A percentile compares a stretch with the other conserved stretches of the same genome.
phyloP scores from a whole-genome alignment of 2,113 vertebrate species.

The Pluvialis apricaria region DNA sequence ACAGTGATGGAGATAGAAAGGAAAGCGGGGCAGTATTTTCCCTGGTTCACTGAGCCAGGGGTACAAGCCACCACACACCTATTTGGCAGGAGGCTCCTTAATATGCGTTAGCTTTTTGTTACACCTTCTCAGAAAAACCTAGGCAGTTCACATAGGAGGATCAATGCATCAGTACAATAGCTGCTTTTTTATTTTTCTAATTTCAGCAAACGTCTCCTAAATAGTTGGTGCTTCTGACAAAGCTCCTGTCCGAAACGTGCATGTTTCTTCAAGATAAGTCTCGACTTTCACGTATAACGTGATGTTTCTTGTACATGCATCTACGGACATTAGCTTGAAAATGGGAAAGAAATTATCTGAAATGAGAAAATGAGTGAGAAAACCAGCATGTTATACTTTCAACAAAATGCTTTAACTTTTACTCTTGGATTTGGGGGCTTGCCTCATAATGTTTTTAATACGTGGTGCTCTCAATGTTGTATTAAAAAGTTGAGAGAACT shows the following conservation, averaged over 20 bases:
- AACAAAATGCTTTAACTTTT: background rate
- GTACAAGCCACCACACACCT: background rate
- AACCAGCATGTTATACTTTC: background rate
- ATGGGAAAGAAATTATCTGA: background rate
- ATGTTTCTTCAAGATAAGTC: background rate
- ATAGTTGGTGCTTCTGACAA: background rate
- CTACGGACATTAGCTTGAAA: background rate
- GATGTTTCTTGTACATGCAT: background rate
- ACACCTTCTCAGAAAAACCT: background rate
- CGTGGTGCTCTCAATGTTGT: background rate
- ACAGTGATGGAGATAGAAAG: background rate
- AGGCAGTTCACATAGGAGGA: background rate
- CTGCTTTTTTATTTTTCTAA: background rate
- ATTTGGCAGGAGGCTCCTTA: background rate
- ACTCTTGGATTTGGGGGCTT: background rate
- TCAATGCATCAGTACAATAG: background rate
- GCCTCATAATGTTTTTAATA: background rate
- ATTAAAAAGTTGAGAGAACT: background rate
- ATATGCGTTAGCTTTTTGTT: background rate
- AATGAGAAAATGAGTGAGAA: background rate
- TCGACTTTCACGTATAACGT: background rate
- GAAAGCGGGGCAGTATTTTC: background rate
- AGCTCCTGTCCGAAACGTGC: background rate
- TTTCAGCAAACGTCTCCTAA: background rate
- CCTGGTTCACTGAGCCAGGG: fast-evolving